Percentiles rank a stretch among this genome's conserved stretches.
Evolutionary conservation across 2,113 vertebrate species (phyloP).

Genomic region (Vireo altiloquus): DNA sequence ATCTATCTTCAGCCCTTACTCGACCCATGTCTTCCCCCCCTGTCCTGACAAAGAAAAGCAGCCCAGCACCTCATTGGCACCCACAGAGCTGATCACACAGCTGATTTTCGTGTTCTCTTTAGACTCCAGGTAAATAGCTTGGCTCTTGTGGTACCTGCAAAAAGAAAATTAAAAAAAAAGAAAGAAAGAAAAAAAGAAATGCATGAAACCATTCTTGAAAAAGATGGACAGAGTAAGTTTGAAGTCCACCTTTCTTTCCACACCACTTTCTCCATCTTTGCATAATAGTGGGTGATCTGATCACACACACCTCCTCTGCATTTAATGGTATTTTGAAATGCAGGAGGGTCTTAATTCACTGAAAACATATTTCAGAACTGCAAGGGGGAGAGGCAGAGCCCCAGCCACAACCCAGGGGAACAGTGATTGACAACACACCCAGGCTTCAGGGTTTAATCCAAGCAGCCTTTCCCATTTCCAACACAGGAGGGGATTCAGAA

Average conservation of each 20-base stretch:
- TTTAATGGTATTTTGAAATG: background rate
- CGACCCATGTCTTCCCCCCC: background rate
- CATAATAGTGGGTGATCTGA: background rate
- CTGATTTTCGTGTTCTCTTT: constrained; percentile 99
- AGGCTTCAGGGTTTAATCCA: background rate
- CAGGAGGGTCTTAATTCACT: background rate
- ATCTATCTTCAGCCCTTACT: background rate
- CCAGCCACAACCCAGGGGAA: background rate
- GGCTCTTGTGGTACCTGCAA: constrained; percentile 96
- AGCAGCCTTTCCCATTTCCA: background rate
- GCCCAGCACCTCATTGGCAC: constrained; percentile 88
- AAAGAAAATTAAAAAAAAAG: background rate
- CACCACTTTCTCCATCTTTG: background rate
- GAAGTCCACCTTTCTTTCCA: background rate
- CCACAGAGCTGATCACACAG: constrained; percentile 97
- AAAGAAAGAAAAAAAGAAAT: background rate
- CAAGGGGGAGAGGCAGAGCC: background rate
- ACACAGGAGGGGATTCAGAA: background rate
- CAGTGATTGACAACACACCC: background rate
- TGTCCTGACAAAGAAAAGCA: background rate
- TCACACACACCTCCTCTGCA: background rate
- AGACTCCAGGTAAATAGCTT: constrained; percentile 97
- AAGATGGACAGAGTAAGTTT: background rate
- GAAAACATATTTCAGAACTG: background rate
- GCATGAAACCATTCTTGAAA: background rate